These are phyloP conservation scores for Corvus hawaiiensis DNA, from an alignment of 2,113 vertebrate species.

Conservation along the genomic window DNA sequence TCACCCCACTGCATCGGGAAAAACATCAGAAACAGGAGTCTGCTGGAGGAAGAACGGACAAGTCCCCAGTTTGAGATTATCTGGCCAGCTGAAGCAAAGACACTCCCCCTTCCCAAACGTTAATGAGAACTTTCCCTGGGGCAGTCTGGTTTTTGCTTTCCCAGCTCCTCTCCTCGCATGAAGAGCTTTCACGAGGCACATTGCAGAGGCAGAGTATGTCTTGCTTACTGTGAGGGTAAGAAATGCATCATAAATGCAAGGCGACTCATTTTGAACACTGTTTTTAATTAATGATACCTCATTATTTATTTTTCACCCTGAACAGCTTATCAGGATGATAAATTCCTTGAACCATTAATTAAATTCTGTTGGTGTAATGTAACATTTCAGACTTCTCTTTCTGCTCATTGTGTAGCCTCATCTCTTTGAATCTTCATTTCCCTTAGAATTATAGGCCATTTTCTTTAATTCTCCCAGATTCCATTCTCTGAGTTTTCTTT, in stretches of 20 bases:
- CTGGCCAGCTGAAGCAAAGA: background rate
- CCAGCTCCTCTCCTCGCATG: background rate
- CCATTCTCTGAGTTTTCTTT: background rate
- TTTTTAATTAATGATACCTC: background rate
- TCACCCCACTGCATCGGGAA: background rate
- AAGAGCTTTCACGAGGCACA: background rate
- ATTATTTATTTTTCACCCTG: background rate
- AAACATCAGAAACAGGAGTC: background rate
- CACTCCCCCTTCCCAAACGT: fast-evolving
- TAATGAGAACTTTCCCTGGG: background rate
- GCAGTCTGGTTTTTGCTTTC: background rate
- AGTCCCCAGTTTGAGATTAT: background rate
- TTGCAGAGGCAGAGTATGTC: background rate
- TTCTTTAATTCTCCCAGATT: background rate
- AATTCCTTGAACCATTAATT: background rate
- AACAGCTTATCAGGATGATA: background rate
- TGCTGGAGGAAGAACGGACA: background rate
- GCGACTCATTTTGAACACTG: background rate
- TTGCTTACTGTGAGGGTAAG: background rate
- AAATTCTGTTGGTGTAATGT: background rate
- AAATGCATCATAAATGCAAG: background rate
- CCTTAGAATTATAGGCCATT: background rate
- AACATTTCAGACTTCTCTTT: background rate
- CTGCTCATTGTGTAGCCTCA: background rate
- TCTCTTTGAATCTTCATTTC: background rate